Evolutionary conservation across 2,888 invertebrate species (phyloP), one percentile per base, ranked within the genome.

Genomic region (Girardia tigrina): DNA sequence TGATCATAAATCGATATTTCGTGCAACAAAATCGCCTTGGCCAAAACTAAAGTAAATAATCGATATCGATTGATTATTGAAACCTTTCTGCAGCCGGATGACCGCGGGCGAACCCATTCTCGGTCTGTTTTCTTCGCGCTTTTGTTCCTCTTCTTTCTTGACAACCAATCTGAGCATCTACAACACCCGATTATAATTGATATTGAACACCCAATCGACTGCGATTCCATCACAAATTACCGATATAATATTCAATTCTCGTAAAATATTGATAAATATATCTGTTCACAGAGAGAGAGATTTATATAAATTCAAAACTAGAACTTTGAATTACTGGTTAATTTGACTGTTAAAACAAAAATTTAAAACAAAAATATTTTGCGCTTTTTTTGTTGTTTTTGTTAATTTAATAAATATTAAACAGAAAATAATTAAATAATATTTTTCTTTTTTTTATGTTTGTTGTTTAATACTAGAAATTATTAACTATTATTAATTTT

Each of bases 41-140:
- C n/a, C n/a, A n/a, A n/a, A n/a, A n/a, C n/a, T 36, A 36, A 12
- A 36, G 36, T 36, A 36, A n/a, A n/a, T n/a, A 16, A 36, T 12
- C 16, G 16, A 36, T 12, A 16, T n/a, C n/a, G n/a, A n/a, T 36
- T 8, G 8, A 12, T 8, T 36, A 8, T 12, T 16, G 6, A 12
- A 14, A 72, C 73, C 73, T 72, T 72, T 72, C 36, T 72, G 73
- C 16, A 72, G 20, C 12, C 73, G 73, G 36, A 72, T 28, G 16
- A 72, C 73, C 16, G 73, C 73, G 2, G 73, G 29, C 6, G 73
- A 72, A 29, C 29, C 73, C 73, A 26, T 27, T 36, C 36, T 72
- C 20, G 28, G 73, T n/a, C 73, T 29, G 16, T 28, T 72, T 4
- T 29, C 29, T 36, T 72, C 73, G 8, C 36, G 28, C 29, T 72